Base-by-base conservation (phyloP, 2,797 vertebrate genomes). In the Podarcis lilfordi region DNA sequence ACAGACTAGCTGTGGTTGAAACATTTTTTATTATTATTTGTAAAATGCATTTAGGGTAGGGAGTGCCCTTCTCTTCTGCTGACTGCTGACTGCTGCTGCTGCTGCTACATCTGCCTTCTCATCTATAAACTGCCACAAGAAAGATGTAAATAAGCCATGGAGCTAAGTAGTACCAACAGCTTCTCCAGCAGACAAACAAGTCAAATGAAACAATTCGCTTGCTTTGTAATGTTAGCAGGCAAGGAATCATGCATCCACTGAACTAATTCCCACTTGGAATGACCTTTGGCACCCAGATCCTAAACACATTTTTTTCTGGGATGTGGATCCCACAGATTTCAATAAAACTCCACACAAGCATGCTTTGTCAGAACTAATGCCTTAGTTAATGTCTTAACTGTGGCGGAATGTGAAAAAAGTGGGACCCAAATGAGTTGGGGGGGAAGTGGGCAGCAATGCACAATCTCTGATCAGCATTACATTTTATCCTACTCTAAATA, bases 151-250 rank as follows among this genome's bases (percentile, higher is more conserved):
- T 83, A 87, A 80, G 0, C 55, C 75, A 76, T 0, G 17, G 25
- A 59, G 15, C 29, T 35, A 78, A 92, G 90, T 1, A 75, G 72
- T 3, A n/a, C 85, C 0, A 55, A 86, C 82, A 92, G 94, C 93
- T 94, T 93, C 91, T 76, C 86, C 3, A 27, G 79, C 88, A 74
- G 37, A 0, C 69, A 8, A 50, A 17, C 64, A 75, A 40, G 1
- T n/a, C 84, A n/a, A 27, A 77, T 0, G 13, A 3, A n/a, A 88
- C 2, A 32, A 19, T 8, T 50, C 13, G 66, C 8, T 37, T 29
- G 35, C 3, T 69, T 32, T 64, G 59, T 84, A 25, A 27, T 15
- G 74, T 66, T 11, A 37, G 68, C 32, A 40, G 76, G 78, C 45
- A 45, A 50, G 32, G 32, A 10, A 19, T 23, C 13, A 5, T 5